Percentiles rank a stretch among this genome's conserved stretches.
Conservation (phyloP, 2,797 vertebrate species). For the Miichthys miiuy region DNA sequence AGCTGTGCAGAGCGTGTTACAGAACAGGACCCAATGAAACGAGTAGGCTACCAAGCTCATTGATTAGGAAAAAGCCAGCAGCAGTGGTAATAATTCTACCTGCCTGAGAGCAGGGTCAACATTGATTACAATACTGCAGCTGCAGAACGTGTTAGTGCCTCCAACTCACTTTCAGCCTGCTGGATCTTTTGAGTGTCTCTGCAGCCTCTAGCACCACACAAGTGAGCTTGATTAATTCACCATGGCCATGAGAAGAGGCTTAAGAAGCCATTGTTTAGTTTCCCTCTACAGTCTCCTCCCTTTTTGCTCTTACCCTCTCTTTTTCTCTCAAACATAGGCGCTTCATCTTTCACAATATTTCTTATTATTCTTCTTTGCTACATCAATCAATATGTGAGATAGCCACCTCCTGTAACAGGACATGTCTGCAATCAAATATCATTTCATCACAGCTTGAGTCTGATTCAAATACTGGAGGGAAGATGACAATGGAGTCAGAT, state of each 20-base stretch:
- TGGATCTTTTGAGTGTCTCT: constrained; percentile 13
- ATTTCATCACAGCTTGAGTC: constrained; percentile 16
- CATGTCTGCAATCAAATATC: constrained; percentile 33
- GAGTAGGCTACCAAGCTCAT: constrained; percentile 9
- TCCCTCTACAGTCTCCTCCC: constrained; percentile 51
- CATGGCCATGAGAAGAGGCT: constrained; percentile 55
- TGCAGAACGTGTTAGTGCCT: constrained; percentile 19
- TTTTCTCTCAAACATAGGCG: constrained; percentile 29
- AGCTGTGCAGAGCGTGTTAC: constrained; percentile 41
- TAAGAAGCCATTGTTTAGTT: constrained; percentile 60
- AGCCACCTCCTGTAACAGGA: constrained; percentile 11
- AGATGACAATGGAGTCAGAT: constrained; percentile 34
- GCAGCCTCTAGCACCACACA: constrained; percentile 25
- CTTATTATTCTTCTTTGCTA: constrained; percentile 7
- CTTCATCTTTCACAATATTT: constrained; percentile 33
- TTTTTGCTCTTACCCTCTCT: constrained; percentile 28
- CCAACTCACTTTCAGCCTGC: constrained; percentile 17
- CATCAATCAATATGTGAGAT: not conserved
- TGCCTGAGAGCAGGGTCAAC: constrained; percentile 28
- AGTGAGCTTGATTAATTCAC: constrained; percentile 58
- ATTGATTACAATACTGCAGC: constrained; percentile 34
- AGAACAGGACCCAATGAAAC: constrained; percentile 39
- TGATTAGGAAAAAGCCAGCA: constrained; percentile 54
- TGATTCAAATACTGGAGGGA: constrained; percentile 12
- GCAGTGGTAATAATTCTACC: constrained; percentile 39